phyloP scores from a whole-genome alignment of 2,113 vertebrate species.

The Callocephalon fimbriatum region DNA sequence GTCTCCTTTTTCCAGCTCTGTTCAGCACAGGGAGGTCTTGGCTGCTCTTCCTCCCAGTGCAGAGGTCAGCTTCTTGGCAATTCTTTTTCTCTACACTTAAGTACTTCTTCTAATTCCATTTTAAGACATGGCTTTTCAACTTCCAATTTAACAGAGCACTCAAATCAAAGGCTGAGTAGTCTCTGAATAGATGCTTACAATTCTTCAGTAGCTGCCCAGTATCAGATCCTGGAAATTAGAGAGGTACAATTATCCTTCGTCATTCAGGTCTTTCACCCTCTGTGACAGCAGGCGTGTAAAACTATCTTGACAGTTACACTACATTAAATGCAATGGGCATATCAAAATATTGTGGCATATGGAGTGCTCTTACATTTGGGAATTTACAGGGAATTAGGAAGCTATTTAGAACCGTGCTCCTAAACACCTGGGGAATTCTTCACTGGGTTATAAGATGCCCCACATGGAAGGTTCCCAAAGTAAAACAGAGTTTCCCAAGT shows the following conservation, averaged over 20 bases:
- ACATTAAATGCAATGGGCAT: neutral
- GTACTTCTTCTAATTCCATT: constrained; percentile 24
- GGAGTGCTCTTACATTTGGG: neutral
- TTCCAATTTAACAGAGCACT: neutral
- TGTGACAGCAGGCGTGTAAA: neutral
- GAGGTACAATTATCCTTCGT: neutral
- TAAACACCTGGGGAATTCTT: neutral
- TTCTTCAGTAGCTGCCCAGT: neutral
- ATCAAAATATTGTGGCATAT: neutral
- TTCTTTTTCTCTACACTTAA: neutral
- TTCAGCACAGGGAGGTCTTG: constrained; percentile 34
- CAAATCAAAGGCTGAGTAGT: neutral
- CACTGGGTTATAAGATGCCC: neutral
- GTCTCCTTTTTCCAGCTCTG: neutral
- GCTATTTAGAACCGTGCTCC: neutral
- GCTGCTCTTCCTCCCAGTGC: neutral
- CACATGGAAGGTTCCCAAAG: neutral
- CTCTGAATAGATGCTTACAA: neutral
- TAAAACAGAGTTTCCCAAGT: neutral
- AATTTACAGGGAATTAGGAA: neutral
- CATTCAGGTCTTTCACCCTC: neutral
- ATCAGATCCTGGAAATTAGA: neutral
- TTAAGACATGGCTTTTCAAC: neutral
- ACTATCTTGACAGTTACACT: neutral
- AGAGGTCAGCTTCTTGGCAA: constrained; percentile 39